Base-by-base conservation (phyloP, 2,888 invertebrate species). In the Agrochola lychnidis region DNA sequence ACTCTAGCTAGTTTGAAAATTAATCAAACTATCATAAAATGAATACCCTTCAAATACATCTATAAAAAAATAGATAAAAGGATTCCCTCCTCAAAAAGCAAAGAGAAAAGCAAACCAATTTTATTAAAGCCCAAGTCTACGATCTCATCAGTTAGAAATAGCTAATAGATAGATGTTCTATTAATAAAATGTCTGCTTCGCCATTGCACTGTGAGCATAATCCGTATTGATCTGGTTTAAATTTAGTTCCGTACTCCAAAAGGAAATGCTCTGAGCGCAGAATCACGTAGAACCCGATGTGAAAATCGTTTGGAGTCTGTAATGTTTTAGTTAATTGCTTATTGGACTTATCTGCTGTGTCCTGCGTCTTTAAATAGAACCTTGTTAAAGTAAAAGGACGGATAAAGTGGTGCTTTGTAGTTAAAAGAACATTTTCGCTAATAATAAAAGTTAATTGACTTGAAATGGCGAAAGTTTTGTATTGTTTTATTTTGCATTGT, bases 181-280 rank as follows among this genome's bases (percentile, higher is more conserved):
- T 93, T 93, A 94, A 94, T 95, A 95, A 91, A 92, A 89, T 92
- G 93, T 93, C 94, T 94, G 94, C 92, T 92, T 87, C 89, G 90
- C 90, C 85, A 89, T 89, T 92, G 92, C 91, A 90, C 82, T 76
- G 81, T 73, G 89, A 86, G 91, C 90, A 91, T 91, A 92, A 92
- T 92, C 92, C 89, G 91, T 95, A 95, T 96, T 92, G 96, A 96
- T 96, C 94, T 93, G 92, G 93, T 93, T 92, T 94, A 95, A 94
- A 93, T 95, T 93, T 95, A 94, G 93, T 90, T 86, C 85, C 77
- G 86, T 73, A 78, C 79, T 77, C 76, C 70, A 77, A 84, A 88
- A 87, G 81, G 82, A 85, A 88, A 79, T 73, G 73, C 66, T 85
- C 70, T 40, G 73, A 79, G 85, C 79, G 81, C 82, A 86, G 87